Evolutionary conservation across 2,888 invertebrate species (phyloP).

Genomic region (Chalcis sispes): DNA sequence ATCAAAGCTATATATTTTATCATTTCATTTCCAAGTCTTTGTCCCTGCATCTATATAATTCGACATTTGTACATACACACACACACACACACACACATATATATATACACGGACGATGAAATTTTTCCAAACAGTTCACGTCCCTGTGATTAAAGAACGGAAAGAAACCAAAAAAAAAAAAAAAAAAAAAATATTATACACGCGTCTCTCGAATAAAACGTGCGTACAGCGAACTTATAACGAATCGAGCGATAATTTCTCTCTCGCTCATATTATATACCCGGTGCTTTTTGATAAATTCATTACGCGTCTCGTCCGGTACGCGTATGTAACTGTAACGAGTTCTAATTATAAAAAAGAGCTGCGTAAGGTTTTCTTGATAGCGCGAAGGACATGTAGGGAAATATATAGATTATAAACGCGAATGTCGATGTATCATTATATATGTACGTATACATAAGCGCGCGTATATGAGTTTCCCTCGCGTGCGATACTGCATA

Average conservation of each 20-base stretch:
- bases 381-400: slow-evolving; percentile 13
- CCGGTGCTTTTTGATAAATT: slow-evolving; percentile 22
- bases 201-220: background rate
- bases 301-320: background rate
- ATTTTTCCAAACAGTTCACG: no score
- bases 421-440: no score
- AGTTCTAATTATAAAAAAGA: background rate
- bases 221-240: background rate
- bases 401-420: no score
- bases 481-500: no score
- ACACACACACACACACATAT: no score
- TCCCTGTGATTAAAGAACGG: background rate
- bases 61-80: no score
- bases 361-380: background rate
- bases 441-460: background rate
- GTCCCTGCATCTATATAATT: no score
- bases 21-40: no score
- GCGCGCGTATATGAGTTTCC: no score
- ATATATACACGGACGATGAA: no score
- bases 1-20: no score
- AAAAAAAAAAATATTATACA: background rate
- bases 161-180: background rate
- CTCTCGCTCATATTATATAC: slow-evolving; percentile 5
- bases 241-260: background rate
- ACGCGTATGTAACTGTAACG: no score